Base-by-base conservation (phyloP, 2,113 vertebrate genomes). In the Cinclus mexicanus region DNA sequence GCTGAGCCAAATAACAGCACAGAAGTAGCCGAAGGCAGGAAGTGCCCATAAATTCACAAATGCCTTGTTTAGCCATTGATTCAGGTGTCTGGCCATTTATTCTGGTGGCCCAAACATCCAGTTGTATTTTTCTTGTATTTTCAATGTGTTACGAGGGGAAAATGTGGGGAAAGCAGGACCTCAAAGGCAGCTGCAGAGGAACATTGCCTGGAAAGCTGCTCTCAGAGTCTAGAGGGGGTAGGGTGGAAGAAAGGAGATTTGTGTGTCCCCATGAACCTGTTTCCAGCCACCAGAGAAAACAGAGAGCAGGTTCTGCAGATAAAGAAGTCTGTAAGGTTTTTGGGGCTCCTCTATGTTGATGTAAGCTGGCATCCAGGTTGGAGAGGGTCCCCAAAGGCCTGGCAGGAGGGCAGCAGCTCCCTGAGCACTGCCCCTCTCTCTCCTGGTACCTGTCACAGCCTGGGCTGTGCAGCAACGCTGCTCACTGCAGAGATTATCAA, bases 401-500 rank as follows among this genome's bases (percentile, higher is more conserved):
- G 35, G n/a, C 50, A 63, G 44, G 37, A 80, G 49, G 59, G 81
- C 2, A 50, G 28, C 35, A 87, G 78, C 86, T 75, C 7, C 50
- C 70, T 0, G 9, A 39, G 4, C 33, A 11, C 29, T 0, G 2
- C 12, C 67, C 20, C 39, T 80, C 49, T 69, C 76, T 41, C 53
- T 47, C 39, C 29, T 1, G 28, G 23, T 64, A 21, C 37, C 82
- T 88, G 46, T 80, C 78, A 44, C 5, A 1, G 60, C 6, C 25
- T 39, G 23, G 41, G 84, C 50, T 0, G 5, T 0, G 5, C 26
- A 52, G 52, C 39, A 68, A 14, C 0, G 0, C 41, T 15, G 41
- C 84, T 89, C 74, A 12, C 78, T 88, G 74, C 41, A 79, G 33
- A 95, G 76, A 93, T 97, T 92, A 84, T 70, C 68, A 78, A 93